These are phyloP conservation scores for Haemorhous mexicanus DNA, from an alignment of 2,113 vertebrate genomes.

Conservation along the genomic window DNA sequence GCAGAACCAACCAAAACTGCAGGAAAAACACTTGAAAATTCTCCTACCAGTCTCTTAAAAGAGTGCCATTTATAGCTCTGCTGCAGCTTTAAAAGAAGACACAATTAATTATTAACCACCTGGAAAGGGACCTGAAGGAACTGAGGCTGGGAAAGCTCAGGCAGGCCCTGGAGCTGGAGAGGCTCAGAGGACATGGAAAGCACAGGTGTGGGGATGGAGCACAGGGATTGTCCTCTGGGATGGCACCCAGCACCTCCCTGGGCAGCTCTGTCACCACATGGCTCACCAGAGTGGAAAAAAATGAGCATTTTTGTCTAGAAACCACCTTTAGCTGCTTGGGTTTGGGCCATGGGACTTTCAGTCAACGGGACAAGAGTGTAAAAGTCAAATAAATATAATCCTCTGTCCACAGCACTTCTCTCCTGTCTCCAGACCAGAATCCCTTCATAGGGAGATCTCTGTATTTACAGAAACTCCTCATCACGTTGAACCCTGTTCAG, in stretches of 20 bases:
- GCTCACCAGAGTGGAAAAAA: not conserved
- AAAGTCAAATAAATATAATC: not conserved
- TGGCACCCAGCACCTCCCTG: not conserved
- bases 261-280: fast-evolving
- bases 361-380: fast-evolving
- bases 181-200: fast-evolving
- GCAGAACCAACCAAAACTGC: not conserved
- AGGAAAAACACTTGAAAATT: not conserved
- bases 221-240: not conserved
- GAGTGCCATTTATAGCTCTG: fast-evolving
- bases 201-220: fast-evolving
- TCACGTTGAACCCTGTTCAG: fast-evolving
- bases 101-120: not conserved
- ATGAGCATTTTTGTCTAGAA: not conserved
- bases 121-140: not conserved
- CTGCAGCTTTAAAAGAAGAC: not conserved
- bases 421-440: not conserved
- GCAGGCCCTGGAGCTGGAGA: not conserved
- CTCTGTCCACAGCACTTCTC: not conserved
- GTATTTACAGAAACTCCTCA: not conserved
- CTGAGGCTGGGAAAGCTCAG: not conserved
- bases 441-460: fast-evolving
- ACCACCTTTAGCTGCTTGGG: not conserved
- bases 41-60: not conserved
- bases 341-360: not conserved